phyloP scores from a whole-genome alignment of 2,797 vertebrate species.

The Leontopithecus rosalia region DNA sequence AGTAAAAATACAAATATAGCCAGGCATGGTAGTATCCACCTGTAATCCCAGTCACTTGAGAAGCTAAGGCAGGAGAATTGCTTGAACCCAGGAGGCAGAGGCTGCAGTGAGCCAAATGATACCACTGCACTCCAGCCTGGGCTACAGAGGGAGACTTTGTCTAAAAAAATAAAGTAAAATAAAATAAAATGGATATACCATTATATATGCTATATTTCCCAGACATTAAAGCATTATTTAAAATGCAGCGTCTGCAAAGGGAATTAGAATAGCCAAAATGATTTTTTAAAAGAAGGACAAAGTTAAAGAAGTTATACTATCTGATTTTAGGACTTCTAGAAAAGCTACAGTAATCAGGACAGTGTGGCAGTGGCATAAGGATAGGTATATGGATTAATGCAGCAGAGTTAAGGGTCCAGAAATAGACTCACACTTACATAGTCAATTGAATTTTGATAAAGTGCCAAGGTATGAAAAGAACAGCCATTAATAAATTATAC shows the following conservation, averaged over 20 bases:
- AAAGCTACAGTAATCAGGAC: background rate
- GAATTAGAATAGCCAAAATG: background rate
- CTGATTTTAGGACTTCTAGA: constrained; percentile 11
- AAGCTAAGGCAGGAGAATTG: too few species aligned
- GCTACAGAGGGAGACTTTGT: too few species aligned
- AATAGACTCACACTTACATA: background rate
- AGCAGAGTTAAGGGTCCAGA: background rate
- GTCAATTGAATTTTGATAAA: constrained; percentile 4
- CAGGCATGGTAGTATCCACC: too few species aligned
- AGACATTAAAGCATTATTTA: constrained; percentile 7
- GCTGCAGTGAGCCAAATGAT: too few species aligned
- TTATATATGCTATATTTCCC: background rate
- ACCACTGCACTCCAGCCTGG: too few species aligned
- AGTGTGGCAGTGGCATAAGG: background rate
- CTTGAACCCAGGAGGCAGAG: too few species aligned
- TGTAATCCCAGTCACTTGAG: too few species aligned
- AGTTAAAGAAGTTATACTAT: background rate
- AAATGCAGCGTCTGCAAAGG: background rate
- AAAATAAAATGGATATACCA: background rate
- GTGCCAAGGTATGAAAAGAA: background rate
- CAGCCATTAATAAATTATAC: background rate
- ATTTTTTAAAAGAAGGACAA: background rate
- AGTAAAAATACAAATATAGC: too few species aligned
- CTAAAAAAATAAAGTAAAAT: too few species aligned
- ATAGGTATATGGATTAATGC: background rate